phyloP scores from a whole-genome alignment of 2,888 invertebrate genomes.

The Rhogogaster chlorosoma region DNA sequence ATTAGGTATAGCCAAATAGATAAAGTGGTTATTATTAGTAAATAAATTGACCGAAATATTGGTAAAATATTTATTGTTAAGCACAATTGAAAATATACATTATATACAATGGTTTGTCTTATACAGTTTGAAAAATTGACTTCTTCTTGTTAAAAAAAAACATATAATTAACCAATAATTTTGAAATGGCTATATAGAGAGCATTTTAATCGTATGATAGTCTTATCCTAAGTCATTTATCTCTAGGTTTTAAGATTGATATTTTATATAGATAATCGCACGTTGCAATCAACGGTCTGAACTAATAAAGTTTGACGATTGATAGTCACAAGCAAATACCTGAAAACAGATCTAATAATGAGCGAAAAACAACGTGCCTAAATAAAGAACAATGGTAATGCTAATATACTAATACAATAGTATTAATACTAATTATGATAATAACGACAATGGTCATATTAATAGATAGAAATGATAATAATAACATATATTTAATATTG shows the following conservation, averaged over 20 bases:
- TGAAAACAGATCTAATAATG: background rate
- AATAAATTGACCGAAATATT: conserved; percentile 17
- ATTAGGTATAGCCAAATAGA: background rate
- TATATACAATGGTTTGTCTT: conserved; percentile 61
- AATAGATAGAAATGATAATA: background rate
- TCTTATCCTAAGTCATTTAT: background rate
- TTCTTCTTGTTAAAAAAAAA: background rate
- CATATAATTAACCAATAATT: conserved; percentile 1
- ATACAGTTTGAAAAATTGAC: conserved; percentile 24
- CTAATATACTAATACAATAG: conserved; percentile 28
- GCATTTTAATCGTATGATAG: background rate
- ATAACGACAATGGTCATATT: conserved; percentile 42
- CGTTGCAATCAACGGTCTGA: conserved; percentile 4
- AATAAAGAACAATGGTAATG: conserved; percentile 12
- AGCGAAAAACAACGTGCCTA: background rate
- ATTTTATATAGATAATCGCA: background rate
- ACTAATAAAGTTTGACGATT: background rate
- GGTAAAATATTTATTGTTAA: conserved; percentile 54
- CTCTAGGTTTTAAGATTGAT: background rate
- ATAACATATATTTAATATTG: conserved; percentile 21
- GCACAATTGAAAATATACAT: conserved; percentile 64
- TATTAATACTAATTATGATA: conserved; percentile 2
- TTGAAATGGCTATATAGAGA: background rate
- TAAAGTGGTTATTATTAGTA: background rate
- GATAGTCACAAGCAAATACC: background rate